Evolutionary conservation across 2,888 invertebrate genomes (phyloP).

Genomic region (Limnephilus auricula): DNA sequence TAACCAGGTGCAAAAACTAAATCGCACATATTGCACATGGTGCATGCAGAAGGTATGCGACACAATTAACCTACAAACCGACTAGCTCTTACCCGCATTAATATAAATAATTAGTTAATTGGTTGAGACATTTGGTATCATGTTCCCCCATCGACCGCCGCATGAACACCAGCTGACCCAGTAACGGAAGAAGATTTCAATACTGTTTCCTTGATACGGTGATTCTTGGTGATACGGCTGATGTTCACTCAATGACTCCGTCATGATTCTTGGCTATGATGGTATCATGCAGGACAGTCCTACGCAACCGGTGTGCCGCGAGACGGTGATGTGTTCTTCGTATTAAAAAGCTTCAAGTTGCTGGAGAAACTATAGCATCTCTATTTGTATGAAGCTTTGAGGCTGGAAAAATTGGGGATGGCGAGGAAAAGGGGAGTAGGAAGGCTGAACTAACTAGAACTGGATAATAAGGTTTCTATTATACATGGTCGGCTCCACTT

Average conservation of each 20-base stretch:
- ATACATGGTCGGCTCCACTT: no score
- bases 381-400: no score
- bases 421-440: no score
- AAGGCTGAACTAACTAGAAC: no score
- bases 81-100: neutral
- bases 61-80: neutral
- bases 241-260: no score
- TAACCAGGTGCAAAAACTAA: no score
- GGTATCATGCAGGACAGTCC: neutral
- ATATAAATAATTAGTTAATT: neutral
- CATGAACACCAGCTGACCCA: neutral
- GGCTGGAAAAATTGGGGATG: no score
- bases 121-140: neutral
- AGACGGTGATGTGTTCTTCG: neutral
- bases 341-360: no score
- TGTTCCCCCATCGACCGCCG: neutral
- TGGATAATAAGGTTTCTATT: no score
- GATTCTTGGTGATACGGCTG: neutral
- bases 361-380: no score
- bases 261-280: neutral
- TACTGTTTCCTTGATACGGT: neutral
- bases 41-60: neutral
- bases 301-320: neutral
- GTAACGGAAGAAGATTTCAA: slow-evolving; percentile 15
- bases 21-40: neutral